Conservation (phyloP, 2,797 vertebrate species). For the Enteromius thamalakanensis region DNA sequence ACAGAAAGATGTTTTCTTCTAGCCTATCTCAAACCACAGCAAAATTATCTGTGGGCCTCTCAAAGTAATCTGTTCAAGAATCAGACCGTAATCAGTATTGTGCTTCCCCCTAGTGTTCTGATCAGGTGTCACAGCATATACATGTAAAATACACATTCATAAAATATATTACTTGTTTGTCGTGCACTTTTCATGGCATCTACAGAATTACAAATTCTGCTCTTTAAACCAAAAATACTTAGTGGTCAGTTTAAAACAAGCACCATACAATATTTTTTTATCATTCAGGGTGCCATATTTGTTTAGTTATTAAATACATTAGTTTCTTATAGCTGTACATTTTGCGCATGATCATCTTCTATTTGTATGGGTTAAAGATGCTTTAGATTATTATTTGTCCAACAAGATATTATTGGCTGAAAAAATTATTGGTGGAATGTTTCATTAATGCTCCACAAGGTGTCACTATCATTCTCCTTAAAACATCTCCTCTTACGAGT, state of each 20-base stretch:
- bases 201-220: neutral
- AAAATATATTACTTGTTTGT: neutral
- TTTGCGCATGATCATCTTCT: neutral
- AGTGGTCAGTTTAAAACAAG: neutral
- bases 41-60: neutral
- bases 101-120: conserved; percentile 27
- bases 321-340: neutral
- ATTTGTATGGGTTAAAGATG: neutral
- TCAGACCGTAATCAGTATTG: neutral
- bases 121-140: neutral
- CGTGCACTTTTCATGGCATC: neutral
- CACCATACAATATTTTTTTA: neutral
- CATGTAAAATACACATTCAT: too few species aligned
- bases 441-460: conserved; percentile 19
- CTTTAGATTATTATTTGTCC: neutral
- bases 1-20: neutral
- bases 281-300: neutral
- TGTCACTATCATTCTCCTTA: neutral
- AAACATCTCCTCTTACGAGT: neutral
- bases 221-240: neutral
- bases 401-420: neutral
- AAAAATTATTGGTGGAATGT: neutral
- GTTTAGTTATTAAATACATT: too few species aligned
- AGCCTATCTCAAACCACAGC: neutral
- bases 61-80: neutral